Conservation (phyloP, 2,113 vertebrate species). For the Gymnorhina tibicen region DNA sequence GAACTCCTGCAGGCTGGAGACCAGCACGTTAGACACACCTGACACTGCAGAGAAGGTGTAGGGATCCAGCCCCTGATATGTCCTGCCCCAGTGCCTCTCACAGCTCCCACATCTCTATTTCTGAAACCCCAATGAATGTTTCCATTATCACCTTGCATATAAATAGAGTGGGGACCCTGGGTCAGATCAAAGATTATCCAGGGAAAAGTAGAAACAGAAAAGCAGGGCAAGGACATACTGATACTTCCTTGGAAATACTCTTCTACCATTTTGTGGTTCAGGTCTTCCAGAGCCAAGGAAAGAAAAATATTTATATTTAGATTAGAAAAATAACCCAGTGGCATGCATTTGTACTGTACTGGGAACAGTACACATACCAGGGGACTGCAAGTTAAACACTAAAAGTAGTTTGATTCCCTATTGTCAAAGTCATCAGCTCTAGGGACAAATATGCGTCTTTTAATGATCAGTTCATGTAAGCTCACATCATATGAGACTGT, state of each 20-base stretch:
- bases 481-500: background rate
- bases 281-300: background rate
- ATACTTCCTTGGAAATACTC: background rate
- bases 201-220: background rate
- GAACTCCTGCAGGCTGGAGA: background rate
- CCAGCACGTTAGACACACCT: background rate
- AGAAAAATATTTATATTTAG: background rate
- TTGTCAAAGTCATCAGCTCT: background rate
- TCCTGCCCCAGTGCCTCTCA: background rate
- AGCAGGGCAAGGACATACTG: background rate
- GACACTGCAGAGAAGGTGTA: background rate
- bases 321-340: background rate
- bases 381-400: background rate
- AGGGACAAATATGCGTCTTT: background rate
- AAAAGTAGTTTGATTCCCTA: background rate
- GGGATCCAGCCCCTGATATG: background rate
- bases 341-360: background rate
- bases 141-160: background rate
- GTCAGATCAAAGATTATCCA: background rate
- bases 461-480: background rate
- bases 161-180: accelerated
- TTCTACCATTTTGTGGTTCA: background rate
- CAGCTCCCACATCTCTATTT: background rate
- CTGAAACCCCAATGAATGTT: background rate
- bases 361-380: background rate